Base-by-base conservation (phyloP, 2,888 invertebrate genomes). In the Glomeris marginata region DNA sequence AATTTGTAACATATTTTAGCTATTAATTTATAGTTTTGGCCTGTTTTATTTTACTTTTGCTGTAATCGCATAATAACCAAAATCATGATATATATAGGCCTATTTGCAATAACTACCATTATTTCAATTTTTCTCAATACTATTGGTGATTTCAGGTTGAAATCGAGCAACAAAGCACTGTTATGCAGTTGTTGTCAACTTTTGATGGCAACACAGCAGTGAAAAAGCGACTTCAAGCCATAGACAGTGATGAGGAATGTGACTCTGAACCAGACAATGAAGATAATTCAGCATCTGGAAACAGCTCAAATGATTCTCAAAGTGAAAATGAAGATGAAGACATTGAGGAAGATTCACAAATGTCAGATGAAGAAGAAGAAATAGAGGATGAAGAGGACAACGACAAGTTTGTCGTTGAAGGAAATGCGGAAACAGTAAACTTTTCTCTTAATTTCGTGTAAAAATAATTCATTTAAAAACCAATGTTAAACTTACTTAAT, bases 341-440 rank as follows among this genome's bases (percentile, higher is more conserved):
- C 15, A 13, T 2, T 44, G 49, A 50, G 18, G 34, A 38, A 13
- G 46, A 36, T n/a, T 1, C n/a, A 35, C 2, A 5, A 15, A 38
- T 16, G 6, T 35, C 40, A 3, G 11, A 28, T 38, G 46, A 49
- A 13, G 50, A 36, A 13, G 50, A 52, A 38, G 41, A 33, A 37
- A 15, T 36, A 21, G 37, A 20, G 37, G 48, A 44, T 22, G 46
- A 40, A 10, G 41, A 41, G 1, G 47, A 20, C 13, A 42, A 22
- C 10, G 43, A 52, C 16, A 42, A 52, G 35, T 13, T 37, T 2
- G 18, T 18, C 2, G 20, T 36, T 21, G 28, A 15, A 18, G 34
- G 36, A 15, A 43, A n/a, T 15, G n/a, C 21, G 18, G 41, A 45
- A 45, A 37, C 40, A 6, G 15, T 47, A 38, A 38, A 38, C 10